These are phyloP conservation scores for Peromyscus nudipes DNA, from an alignment of 2,797 vertebrate genomes.

Conservation along the genomic window DNA sequence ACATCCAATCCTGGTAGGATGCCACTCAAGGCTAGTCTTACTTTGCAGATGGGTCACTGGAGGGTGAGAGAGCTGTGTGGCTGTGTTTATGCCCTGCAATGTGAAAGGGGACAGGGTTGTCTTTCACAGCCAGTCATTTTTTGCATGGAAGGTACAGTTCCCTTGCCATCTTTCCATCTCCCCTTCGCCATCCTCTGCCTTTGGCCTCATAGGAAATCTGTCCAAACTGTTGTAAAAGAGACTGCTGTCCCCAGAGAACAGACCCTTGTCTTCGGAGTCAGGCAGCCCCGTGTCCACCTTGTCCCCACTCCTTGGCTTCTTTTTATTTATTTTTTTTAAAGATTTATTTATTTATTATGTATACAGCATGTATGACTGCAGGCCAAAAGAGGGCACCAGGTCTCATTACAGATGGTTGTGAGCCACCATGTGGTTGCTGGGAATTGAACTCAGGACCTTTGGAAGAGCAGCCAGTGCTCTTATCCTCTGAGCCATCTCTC, in stretches of 20 bases:
- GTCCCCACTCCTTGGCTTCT: neutral
- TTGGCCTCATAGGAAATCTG: neutral
- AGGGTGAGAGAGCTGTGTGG: neutral
- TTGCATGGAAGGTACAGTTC: neutral
- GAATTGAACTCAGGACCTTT: too few relatives aligned
- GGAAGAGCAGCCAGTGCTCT: too few relatives aligned
- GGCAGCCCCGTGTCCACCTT: neutral
- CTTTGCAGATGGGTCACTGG: neutral
- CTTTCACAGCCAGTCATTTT: neutral
- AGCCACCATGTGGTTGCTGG: too few relatives aligned
- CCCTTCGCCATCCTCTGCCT: neutral
- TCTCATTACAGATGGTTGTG: too few relatives aligned
- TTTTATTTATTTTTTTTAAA: neutral
- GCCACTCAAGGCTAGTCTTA: neutral
- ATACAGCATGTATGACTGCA: too few relatives aligned
- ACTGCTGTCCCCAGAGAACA: neutral
- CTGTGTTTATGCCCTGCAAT: neutral
- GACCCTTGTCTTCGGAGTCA: neutral
- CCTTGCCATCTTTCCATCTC: neutral
- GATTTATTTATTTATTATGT: too few relatives aligned
- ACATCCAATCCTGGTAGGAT: neutral
- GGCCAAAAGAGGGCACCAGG: too few relatives aligned
- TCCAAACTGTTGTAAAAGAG: neutral
- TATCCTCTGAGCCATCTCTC: too few relatives aligned
- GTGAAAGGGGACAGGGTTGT: neutral